phyloP scores from a whole-genome alignment of 2,113 vertebrate genomes.

The Petrocephalus zakoni region DNA sequence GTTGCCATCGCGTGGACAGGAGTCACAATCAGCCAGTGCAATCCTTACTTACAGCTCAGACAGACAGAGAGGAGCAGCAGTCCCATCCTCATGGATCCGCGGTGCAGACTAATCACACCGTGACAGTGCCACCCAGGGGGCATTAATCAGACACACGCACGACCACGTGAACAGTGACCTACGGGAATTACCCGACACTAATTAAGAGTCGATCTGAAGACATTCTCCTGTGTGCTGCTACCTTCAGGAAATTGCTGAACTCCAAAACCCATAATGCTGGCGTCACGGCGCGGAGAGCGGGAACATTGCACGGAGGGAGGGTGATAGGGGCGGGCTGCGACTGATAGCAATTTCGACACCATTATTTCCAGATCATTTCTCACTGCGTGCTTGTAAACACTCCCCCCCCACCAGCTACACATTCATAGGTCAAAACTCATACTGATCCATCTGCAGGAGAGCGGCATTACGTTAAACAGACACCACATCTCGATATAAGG shows the following conservation, averaged over 20 bases:
- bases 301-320: not conserved
- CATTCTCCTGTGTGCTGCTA: not conserved
- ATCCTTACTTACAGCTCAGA: not conserved
- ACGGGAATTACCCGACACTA: not conserved
- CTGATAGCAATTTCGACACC: not conserved
- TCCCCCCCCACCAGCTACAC: not conserved
- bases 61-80: not conserved
- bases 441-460: not conserved
- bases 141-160: not conserved
- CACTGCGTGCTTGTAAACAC: not conserved
- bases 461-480: not conserved
- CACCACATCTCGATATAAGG: not conserved
- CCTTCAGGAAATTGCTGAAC: not conserved
- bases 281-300: not conserved
- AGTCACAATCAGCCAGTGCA: not conserved
- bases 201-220: not conserved
- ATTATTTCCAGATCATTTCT: slow-evolving; percentile 9
- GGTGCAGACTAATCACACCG: not conserved
- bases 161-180: not conserved
- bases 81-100: not conserved
- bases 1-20: not conserved
- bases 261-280: not conserved
- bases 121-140: not conserved
- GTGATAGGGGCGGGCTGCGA: not conserved
- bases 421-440: not conserved